Base-by-base conservation (phyloP, 2,113 vertebrate genomes). In the Phyllostomus discolor region DNA sequence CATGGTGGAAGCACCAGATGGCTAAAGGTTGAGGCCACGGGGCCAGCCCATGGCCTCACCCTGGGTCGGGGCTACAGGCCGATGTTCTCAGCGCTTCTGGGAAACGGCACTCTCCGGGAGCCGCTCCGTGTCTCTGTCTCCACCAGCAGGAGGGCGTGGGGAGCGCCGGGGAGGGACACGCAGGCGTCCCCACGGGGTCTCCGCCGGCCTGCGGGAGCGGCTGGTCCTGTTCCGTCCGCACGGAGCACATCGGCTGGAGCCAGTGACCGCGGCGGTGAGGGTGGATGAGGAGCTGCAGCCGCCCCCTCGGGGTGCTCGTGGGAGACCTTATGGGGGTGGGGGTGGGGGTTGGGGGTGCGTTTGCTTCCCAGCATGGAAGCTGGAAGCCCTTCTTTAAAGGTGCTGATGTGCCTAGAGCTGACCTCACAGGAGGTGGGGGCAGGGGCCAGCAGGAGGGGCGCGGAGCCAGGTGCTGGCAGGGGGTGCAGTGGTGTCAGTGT, bases 261-360 rank as follows among this genome's bases (percentile, higher is more conserved):
- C 50, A 89, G 93, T 89, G 95, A 98, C 93, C 87, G 96, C 87
- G n/a, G 93, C 95, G 88, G 62, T 35, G n/a, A 91, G 15, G 50
- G 50, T 16, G 15, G 48, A 52, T 0, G 15, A 17, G 50, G 50
- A 52, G 50, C 50, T 17, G 50, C 50, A 52, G 50, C 5, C 50
- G 4, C 15, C 50, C 15, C 50, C 50, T 17, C 16, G 4, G 82
- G 78, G 31, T 84, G 86, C 86, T 89, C 76, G 79, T 89, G 96
- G 94, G 82, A 94, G 59, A 35, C 76, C 57, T 19, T 95, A 76
- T 59, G 1, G 87, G 93, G 89, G 83, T 52, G 64, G 50, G 14
- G 46, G 46, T 48, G 46, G 46, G 46, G 46, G 43, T 46, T 48
- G 67, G 35, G 24, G 89, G 54, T 86, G 72, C 79, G 50, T 66